These are phyloP conservation scores for Orchesella flavescens DNA, from an alignment of 2,888 invertebrate genomes.

Conservation along the genomic window DNA sequence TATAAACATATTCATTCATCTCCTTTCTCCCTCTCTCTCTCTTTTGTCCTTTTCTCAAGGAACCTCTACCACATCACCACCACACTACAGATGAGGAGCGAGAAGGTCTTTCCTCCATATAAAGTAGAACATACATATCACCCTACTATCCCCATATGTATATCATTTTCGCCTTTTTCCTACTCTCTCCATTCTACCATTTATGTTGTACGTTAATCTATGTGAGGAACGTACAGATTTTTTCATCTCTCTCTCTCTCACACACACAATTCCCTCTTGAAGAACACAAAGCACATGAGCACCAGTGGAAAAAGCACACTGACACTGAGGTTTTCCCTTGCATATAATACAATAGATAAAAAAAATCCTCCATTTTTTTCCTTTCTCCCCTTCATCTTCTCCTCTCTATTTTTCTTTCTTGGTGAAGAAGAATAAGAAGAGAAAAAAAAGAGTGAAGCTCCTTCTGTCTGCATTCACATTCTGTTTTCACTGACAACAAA, in stretches of 20 bases:
- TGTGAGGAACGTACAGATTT: no score
- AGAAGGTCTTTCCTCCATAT: no score
- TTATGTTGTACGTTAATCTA: no score
- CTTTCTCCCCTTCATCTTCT: neutral
- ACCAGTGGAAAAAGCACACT: neutral
- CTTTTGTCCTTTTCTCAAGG: neutral
- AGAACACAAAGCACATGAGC: neutral
- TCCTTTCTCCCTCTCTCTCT: neutral
- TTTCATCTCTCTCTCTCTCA: no score
- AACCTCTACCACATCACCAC: neutral
- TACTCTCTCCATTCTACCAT: no score
- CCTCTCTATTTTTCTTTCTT: slow-evolving; percentile 1
- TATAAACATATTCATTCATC: neutral
- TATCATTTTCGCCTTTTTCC: no score
- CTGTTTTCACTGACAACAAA: slow-evolving; percentile 27
- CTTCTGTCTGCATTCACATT: neutral
- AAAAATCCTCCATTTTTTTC: slow-evolving; percentile 27
- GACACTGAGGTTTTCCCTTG: slow-evolving; percentile 28
- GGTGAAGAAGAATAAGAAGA: neutral
- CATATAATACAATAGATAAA: neutral
- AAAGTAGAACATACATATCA: no score
- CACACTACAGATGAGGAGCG: no score
- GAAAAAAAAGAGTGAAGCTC: neutral
- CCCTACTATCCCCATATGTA: no score
- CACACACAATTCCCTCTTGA: no score